Base-by-base conservation (phyloP, 2,113 vertebrate species). In the Columbina picui region DNA sequence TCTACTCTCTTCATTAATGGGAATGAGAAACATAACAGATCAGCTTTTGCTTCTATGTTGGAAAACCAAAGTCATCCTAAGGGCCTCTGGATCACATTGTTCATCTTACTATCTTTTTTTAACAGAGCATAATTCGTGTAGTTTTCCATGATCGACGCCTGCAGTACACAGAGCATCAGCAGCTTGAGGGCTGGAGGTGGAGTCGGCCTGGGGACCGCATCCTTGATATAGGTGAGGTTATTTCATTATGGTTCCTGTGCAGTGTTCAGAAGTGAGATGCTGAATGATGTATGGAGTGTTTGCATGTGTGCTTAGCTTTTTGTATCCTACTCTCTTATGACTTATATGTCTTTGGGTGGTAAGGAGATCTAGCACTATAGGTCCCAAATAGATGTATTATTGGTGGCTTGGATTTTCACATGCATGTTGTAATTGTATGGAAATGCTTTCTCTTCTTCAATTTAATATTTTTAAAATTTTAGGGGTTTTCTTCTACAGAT, bases 111-210 rank as follows among this genome's bases (percentile, higher is more conserved):
- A 38, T 85, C 90, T 89, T 95, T 76, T 92, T 95, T 78, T 97
- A 52, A 96, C 96, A 99, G 99, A 99, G 99, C 93, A 99, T 98
- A 70, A 98, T 99, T 82, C 98, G 99, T 1, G 99, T 99, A 52
- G 98, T 99, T 95, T 99, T 99, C 95, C 99, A 99, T 3, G 99
- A 99, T 87, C 98, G 99, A 9, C 98, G 99, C 5, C 97, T 99
- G 93, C 99, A 99, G 96, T 99, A 99, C 71, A 98, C 98, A 4
- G 99, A 99, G 94, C 99, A 99, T 90, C 99, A 99, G 94, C 99
- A 99, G 98, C 97, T 99, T 15, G 99, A 99, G 93, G 98, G 99
- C 68, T 99, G 99, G 99, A 98, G 98, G 83, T 99, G 99, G 99
- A 99, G 98, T 95, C 95, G 99, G n/a, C 99, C 99, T 1, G 99